Conservation (phyloP, 2,888 invertebrate genomes). For the Eustalomyia histrio region DNA sequence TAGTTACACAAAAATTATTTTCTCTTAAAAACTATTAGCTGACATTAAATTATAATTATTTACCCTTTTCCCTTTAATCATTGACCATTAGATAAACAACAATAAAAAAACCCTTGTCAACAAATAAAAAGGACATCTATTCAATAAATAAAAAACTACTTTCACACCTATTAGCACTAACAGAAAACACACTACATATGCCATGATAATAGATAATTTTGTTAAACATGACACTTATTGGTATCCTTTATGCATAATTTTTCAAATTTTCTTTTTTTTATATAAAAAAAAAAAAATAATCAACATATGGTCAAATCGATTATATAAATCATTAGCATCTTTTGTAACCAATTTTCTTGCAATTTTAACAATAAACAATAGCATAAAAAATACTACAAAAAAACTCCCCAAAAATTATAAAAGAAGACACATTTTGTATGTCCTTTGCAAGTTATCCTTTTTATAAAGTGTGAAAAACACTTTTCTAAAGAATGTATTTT, state of each 20-base stretch:
- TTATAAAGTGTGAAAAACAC: conserved; percentile 57
- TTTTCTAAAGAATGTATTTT: conserved; percentile 37
- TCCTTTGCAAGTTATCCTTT: conserved; percentile 47
- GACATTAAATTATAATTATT: conserved; percentile 10
- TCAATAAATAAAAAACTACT: conserved; percentile 60
- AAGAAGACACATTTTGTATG: conserved; percentile 43
- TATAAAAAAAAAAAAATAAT: conserved; percentile 61
- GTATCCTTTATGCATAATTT: conserved; percentile 53
- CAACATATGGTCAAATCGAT: conserved; percentile 79
- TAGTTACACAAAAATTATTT: no score
- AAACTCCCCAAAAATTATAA: conserved; percentile 23
- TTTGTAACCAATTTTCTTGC: conserved; percentile 77
- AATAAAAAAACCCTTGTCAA: conserved; percentile 72
- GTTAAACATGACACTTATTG: conserved; percentile 68
- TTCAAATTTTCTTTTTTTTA: conserved; percentile 42
- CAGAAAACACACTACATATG: conserved; percentile 1
- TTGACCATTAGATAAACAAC: neutral
- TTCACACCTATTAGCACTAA: conserved; percentile 48
- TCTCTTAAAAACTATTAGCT: neutral
- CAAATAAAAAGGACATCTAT: conserved; percentile 66
- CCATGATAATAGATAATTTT: conserved; percentile 37
- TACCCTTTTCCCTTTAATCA: conserved; percentile 20
- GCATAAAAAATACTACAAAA: neutral
- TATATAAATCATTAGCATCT: conserved; percentile 79
- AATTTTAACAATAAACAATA: conserved; percentile 62